Conservation (phyloP, 2,888 invertebrate species). For the Ochropacha duplaris region DNA sequence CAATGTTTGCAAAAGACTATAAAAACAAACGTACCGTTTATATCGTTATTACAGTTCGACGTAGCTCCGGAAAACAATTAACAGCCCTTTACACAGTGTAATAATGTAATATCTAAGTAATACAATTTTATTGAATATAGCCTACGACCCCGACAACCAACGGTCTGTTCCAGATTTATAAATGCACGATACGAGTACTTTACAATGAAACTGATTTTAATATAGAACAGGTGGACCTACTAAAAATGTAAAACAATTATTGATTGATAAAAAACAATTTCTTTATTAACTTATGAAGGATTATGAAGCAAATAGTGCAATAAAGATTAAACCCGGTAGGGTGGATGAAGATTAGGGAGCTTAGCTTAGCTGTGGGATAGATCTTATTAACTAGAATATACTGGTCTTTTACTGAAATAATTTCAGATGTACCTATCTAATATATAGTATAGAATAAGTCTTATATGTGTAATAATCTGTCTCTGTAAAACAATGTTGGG, state of each 20-base stretch:
- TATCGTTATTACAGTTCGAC: conserved; percentile 53
- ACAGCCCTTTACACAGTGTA: conserved; percentile 38
- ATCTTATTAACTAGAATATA: too few species aligned
- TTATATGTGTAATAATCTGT: too few species aligned
- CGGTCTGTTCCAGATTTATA: neutral
- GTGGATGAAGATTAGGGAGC: too few species aligned
- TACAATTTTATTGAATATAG: neutral
- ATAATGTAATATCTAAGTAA: conserved; percentile 22
- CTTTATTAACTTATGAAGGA: too few species aligned
- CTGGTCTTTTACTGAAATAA: too few species aligned
- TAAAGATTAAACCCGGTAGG: too few species aligned
- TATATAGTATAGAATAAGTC: too few species aligned
- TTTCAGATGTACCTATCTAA: too few species aligned
- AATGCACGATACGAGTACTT: neutral
- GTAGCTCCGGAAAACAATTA: conserved; percentile 53
- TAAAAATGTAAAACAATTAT: neutral
- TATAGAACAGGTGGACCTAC: neutral
- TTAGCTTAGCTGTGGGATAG: too few species aligned
- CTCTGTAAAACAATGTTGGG: too few species aligned
- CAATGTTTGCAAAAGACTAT: conserved; percentile 60
- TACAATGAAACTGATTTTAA: neutral
- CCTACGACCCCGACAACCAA: neutral
- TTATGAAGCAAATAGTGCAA: too few species aligned
- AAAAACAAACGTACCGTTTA: conserved; percentile 60
- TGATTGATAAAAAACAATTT: neutral